Conservation (phyloP, 2,797 vertebrate genomes). For the Streptopelia turtur region DNA sequence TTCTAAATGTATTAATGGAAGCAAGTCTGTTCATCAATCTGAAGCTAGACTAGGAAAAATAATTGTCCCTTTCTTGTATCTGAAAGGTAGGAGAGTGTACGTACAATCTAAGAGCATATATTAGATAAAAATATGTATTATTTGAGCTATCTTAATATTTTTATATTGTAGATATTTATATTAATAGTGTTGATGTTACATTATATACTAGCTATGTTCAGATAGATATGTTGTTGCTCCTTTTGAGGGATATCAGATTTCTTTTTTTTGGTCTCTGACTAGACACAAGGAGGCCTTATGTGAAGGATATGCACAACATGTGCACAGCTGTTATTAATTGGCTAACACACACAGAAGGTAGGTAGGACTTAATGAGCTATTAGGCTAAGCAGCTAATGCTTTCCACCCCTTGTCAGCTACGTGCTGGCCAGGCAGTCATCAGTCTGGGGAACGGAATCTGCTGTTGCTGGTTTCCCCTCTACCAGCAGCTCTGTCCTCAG, state of each 20-base stretch:
- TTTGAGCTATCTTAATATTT: not conserved
- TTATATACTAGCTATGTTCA: not conserved
- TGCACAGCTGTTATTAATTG: not conserved
- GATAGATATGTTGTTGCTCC: not conserved
- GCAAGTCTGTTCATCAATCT: not conserved
- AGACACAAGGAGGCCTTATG: not conserved
- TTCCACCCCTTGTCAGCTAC: rapidly evolving
- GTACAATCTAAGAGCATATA: not conserved
- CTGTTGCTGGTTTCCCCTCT: not conserved
- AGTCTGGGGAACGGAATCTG: rapidly evolving
- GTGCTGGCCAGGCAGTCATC: not conserved
- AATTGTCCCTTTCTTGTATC: not conserved
- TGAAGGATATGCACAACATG: not conserved
- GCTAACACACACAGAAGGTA: not conserved
- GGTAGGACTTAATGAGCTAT: not conserved
- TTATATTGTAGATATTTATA: not conserved
- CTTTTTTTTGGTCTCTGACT: not conserved
- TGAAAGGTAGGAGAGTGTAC: not conserved
- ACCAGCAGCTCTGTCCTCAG: not conserved
- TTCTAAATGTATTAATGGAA: not conserved
- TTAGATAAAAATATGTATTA: not conserved
- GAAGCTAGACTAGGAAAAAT: not conserved
- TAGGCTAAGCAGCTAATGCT: not conserved
- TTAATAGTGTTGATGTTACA: not conserved
- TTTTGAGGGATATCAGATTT: rapidly evolving